Evolutionary conservation across 2,113 vertebrate species (phyloP), one percentile per base, ranked within the genome.

Genomic region (Centropristis striata): DNA sequence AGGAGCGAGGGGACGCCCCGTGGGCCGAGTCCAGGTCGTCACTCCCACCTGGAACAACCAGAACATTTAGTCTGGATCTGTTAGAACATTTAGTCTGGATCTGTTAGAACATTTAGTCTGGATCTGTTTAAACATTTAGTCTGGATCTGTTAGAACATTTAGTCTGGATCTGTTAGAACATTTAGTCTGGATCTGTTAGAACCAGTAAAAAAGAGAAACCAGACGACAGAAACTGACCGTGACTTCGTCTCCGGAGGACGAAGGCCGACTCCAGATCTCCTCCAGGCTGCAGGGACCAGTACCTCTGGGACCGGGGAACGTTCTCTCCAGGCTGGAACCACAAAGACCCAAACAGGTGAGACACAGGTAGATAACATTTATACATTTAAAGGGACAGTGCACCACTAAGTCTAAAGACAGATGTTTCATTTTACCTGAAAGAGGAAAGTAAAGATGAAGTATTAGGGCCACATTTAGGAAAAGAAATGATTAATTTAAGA

Each of bases 251-350:
- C 57, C 87, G 80, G 14, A 88, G 80, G 21, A 49, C 41, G 23
- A 90, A 86, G 10, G 69, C 80, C 0, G 77, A 63, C 61, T 93
- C 90, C 51, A 93, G 71, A 36, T 84, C 84, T 1, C 77, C 81
- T 14, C 91, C 91, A 16, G 88, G 53, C 14, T 92, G 94, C 11
- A 95, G 87, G 47, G 93, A 95, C 51, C 55, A 92, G 75, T 92
- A 93, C 66, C 72, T 93, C 23, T 89, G 90, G 21, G 86, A 78
- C 47, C 8, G 84, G 18, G 65, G 15, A 4, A 83, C 42, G 42
- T 84, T 86, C 59, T 85, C 75, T n/a, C 8, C 27, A 0, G 65
- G 16, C 71, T 90, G 36, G 15, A 74, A 3, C 3, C 32, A 32
- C 32, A 32, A 6, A 6, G 32, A 32, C 32, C 3, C 4, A 6